A percentile compares a stretch with the other conserved stretches of the same genome.
phyloP scores from a whole-genome alignment of 2,113 vertebrate species.

The Polypterus bichir region DNA sequence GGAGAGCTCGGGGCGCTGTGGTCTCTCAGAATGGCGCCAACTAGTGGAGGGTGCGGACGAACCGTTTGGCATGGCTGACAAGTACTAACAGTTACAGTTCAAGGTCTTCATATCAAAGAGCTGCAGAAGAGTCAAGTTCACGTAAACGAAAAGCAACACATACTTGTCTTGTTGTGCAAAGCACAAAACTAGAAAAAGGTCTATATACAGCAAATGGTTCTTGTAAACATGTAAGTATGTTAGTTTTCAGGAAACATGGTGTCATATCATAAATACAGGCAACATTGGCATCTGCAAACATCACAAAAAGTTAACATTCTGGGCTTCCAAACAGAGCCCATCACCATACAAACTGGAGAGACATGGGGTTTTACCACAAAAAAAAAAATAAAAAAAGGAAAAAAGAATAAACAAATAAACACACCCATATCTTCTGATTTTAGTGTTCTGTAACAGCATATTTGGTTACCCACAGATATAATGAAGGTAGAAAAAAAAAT shows the following conservation, averaged over 20 bases:
- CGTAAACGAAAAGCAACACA: constrained; percentile 72
- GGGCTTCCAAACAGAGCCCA: constrained; percentile 62
- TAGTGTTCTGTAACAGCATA: constrained; percentile 68
- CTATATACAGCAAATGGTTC: constrained; percentile 89
- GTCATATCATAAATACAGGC: constrained; percentile 85
- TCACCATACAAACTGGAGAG: constrained; percentile 58
- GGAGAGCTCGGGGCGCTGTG: too few relatives aligned
- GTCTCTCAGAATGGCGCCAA: too few relatives aligned
- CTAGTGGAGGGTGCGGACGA: constrained; percentile 61
- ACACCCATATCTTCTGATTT: constrained; percentile 51
- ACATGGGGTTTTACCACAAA: constrained; percentile 37
- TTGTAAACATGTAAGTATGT: constrained; percentile 97
- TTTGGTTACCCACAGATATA: constrained; percentile 83
- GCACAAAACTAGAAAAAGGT: constrained; percentile 84
- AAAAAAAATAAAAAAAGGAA: too few relatives aligned
- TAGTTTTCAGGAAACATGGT: constrained; percentile 75
- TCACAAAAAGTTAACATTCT: constrained; percentile 71
- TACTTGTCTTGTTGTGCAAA: constrained; percentile 75
- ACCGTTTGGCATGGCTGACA: constrained; percentile 75
- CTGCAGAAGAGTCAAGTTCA: constrained; percentile 71
- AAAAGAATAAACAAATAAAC: constrained; percentile 16
- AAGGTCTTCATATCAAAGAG: constrained; percentile 61
- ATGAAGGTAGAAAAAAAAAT: constrained; percentile 60
- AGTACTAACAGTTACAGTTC: constrained; percentile 70
- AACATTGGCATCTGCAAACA: constrained; percentile 81